phyloP scores from a whole-genome alignment of 2,797 vertebrate genomes.

The Tachyglossus aculeatus region DNA sequence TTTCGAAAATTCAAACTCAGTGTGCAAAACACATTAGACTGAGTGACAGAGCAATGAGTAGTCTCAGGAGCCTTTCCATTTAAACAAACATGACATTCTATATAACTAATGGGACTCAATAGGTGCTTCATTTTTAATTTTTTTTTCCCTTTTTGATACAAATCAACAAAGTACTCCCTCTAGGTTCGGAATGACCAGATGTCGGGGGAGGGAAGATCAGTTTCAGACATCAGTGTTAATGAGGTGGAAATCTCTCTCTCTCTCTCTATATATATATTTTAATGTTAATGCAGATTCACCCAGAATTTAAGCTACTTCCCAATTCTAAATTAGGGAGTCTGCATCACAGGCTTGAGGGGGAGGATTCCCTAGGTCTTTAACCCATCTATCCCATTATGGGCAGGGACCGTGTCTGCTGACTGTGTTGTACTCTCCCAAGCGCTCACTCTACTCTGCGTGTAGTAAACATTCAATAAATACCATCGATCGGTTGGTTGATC shows the following conservation, averaged over 20 bases:
- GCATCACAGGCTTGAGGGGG: too few relatives aligned
- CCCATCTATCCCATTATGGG: too few relatives aligned
- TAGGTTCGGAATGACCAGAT: constrained; percentile 16
- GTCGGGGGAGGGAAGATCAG: neutral
- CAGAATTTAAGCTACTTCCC: too few relatives aligned
- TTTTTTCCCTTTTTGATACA: constrained; percentile 31
- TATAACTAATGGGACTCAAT: neutral
- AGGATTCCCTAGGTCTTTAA: too few relatives aligned
- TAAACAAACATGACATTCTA: constrained; percentile 32
- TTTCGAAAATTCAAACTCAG: neutral
- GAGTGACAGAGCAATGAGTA: constrained; percentile 2
- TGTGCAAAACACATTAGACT: constrained; percentile 8
- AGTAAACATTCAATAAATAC: too few relatives aligned
- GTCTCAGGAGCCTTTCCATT: constrained; percentile 25
- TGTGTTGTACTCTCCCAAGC: too few relatives aligned
- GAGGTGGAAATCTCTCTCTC: neutral
- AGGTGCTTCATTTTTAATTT: neutral
- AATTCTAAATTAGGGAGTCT: too few relatives aligned
- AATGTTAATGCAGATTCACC: too few relatives aligned
- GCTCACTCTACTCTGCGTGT: too few relatives aligned
- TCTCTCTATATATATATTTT: too few relatives aligned
- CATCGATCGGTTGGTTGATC: too few relatives aligned
- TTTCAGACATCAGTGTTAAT: neutral
- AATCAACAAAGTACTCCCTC: neutral
- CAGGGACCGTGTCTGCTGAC: too few relatives aligned